Evolutionary conservation across 2,888 invertebrate species (phyloP).

Genomic region (Lithodes maja): DNA sequence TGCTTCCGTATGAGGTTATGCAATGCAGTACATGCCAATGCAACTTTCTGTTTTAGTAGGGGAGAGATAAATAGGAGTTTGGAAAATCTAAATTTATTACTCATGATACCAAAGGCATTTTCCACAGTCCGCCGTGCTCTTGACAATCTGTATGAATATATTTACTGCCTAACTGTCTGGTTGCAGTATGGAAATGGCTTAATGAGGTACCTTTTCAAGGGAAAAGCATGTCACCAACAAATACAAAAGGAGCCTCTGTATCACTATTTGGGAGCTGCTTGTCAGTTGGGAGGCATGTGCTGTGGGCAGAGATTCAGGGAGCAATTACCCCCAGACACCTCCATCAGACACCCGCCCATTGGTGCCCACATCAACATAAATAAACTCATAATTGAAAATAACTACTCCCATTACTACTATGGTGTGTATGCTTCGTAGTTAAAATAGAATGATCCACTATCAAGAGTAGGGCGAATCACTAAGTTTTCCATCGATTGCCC

Average conservation of each 20-base stretch:
- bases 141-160: constrained; percentile 52
- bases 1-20: constrained; percentile 32
- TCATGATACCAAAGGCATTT: constrained; percentile 60
- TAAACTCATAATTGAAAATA: constrained; percentile 23
- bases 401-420: constrained; percentile 23
- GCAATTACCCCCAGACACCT: constrained; percentile 24
- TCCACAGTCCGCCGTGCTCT: constrained; percentile 40
- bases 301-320: neutral
- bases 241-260: constrained; percentile 30
- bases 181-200: constrained; percentile 35
- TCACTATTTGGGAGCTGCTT: neutral
- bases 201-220: constrained; percentile 37
- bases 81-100: constrained; percentile 42
- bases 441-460: constrained; percentile 21
- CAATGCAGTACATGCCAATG: constrained; percentile 44
- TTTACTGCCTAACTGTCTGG: constrained; percentile 29
- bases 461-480: constrained; percentile 10
- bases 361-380: constrained; percentile 43
- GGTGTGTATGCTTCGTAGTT: constrained; percentile 26
- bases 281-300: constrained; percentile 21
- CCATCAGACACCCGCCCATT: constrained; percentile 50
- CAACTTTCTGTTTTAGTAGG: constrained; percentile 40
- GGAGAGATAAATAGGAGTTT: constrained; percentile 22
- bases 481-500: constrained; percentile 30
- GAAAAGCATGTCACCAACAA: constrained; percentile 57